Conservation (phyloP, 1,140 invertebrate genomes). For the Macrosteles quadrilineatus region DNA sequence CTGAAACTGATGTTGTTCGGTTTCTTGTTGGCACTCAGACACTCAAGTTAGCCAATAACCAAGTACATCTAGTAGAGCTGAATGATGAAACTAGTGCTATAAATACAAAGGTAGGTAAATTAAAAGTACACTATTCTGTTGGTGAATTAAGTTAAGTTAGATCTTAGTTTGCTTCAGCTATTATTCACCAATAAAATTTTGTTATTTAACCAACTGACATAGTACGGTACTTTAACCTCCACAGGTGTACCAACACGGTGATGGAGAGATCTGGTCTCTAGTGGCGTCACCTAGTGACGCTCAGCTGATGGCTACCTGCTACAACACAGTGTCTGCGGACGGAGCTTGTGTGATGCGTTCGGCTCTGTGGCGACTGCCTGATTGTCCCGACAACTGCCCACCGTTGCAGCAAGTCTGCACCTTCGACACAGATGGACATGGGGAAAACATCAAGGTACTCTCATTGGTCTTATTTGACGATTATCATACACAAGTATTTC, state of each 20-base stretch:
- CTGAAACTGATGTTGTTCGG: conserved; percentile 82
- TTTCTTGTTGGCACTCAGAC: conserved; percentile 96
- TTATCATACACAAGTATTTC: no score
- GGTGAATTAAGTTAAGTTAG: no score
- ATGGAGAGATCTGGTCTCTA: conserved; percentile 89
- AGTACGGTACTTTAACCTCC: not conserved
- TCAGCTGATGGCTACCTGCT: conserved; percentile 75
- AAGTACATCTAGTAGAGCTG: conserved; percentile 89
- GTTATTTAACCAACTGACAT: no score
- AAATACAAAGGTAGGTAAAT: conserved; percentile 64
- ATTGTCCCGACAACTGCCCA: conserved; percentile 46
- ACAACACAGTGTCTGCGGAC: conserved; percentile 64
- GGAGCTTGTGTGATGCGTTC: conserved; percentile 66
- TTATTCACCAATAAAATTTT: no score
- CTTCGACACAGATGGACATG: conserved; percentile 58
- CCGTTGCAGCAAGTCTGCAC: conserved; percentile 30
- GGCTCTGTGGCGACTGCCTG: conserved; percentile 69
- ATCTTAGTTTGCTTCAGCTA: no score
- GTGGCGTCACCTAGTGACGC: conserved; percentile 77
- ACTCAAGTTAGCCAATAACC: conserved; percentile 82
- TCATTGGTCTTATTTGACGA: no score
- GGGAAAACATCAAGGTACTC: conserved; percentile 73
- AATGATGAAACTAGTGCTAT: conserved; percentile 87
- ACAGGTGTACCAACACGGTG: conserved; percentile 75
- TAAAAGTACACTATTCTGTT: conserved; percentile 63